Conservation (phyloP, 2,797 vertebrate species). For the Intellagama lesueurii region DNA sequence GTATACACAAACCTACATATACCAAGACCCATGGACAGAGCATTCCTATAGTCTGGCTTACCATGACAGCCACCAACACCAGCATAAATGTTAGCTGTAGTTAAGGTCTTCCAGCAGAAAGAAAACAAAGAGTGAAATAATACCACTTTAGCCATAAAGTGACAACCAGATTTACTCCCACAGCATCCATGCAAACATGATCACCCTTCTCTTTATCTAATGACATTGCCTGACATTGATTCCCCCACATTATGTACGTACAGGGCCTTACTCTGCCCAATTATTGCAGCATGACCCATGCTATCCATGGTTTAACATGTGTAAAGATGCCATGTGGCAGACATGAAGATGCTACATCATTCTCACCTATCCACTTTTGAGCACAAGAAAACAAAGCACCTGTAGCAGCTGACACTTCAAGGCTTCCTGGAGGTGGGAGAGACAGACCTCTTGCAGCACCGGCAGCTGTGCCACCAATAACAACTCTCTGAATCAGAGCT, state of each 20-base stretch:
- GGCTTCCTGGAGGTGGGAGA: background rate
- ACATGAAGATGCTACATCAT: background rate
- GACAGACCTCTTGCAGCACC: background rate
- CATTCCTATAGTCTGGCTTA: background rate
- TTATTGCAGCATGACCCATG: background rate
- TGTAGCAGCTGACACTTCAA: background rate
- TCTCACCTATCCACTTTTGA: background rate
- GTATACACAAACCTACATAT: background rate
- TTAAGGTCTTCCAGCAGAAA: background rate
- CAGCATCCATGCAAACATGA: background rate
- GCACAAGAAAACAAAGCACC: background rate
- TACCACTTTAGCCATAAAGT: background rate
- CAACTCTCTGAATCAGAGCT: background rate
- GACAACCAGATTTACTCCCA: background rate
- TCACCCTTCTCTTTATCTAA: background rate
- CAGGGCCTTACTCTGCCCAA: background rate
- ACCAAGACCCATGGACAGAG: background rate
- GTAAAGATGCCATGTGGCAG: background rate
- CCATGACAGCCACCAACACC: background rate
- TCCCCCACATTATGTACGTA: background rate
- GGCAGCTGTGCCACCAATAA: background rate
- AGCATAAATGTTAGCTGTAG: background rate
- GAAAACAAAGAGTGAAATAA: slow-evolving; percentile 7
- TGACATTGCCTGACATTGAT: background rate
- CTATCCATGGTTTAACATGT: background rate